These are phyloP conservation scores for Aradus depressus DNA, from an alignment of 2,888 invertebrate species.

Conservation along the genomic window DNA sequence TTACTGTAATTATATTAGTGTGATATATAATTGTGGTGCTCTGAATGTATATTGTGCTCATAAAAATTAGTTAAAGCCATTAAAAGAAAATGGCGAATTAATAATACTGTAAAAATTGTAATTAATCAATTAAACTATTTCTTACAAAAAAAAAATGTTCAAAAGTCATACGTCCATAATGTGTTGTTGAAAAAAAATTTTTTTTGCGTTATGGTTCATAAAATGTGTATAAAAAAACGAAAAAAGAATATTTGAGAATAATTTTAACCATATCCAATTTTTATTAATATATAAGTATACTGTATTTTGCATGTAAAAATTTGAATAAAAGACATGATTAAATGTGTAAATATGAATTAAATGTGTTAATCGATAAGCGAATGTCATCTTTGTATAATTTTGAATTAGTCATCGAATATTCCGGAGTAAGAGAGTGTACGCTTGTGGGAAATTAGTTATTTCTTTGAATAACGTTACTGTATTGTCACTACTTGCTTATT, in stretches of 20 bases:
- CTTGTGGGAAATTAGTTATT: too few species aligned
- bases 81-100: constrained; percentile 21
- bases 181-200: constrained; percentile 13
- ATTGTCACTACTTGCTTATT: too few species aligned
- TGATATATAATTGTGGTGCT: constrained; percentile 29
- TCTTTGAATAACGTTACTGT: too few species aligned
- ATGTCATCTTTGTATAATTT: too few species aligned
- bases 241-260: constrained; percentile 10
- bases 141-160: constrained; percentile 10
- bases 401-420: too few species aligned
- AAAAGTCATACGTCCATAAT: constrained; percentile 18
- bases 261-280: constrained; percentile 17
- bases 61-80: constrained; percentile 25
- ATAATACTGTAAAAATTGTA: constrained; percentile 27
- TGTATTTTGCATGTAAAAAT: constrained; percentile 16
- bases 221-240: too few species aligned
- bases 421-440: too few species aligned
- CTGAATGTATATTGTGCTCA: constrained; percentile 29
- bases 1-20: constrained; percentile 27
- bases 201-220: constrained; percentile 8
- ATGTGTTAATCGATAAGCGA: too few species aligned
- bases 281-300: constrained; percentile 20
- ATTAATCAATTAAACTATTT: constrained; percentile 16
- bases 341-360: too few species aligned
- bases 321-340: too few species aligned